Evolutionary conservation across 2,797 vertebrate genomes (phyloP).

Genomic region (Gorsachius magnificus): DNA sequence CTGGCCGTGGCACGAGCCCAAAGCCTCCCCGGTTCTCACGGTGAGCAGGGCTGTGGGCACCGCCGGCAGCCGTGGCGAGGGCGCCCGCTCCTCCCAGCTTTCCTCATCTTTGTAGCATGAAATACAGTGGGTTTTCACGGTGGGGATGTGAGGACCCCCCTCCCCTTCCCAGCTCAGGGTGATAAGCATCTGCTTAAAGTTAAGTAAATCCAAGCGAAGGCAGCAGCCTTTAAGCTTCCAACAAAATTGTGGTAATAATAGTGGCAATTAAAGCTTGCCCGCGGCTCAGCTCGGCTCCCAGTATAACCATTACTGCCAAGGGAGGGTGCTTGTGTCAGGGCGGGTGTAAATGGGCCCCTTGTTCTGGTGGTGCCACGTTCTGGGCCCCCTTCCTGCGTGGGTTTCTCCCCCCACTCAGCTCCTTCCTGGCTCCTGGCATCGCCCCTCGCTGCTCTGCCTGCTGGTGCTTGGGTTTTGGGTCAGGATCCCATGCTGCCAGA

Average conservation of each 20-base stretch:
- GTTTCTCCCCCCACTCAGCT: not conserved
- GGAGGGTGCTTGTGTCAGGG: not conserved
- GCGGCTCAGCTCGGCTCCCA: not conserved
- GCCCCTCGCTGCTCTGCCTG: not conserved
- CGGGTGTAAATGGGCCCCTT: slow-evolving; percentile 7
- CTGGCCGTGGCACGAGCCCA: not conserved
- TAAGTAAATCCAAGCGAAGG: not conserved
- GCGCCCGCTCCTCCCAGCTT: not conserved
- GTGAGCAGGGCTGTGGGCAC: not conserved
- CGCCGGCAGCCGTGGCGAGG: accelerated
- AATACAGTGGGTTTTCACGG: accelerated
- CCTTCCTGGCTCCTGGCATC: not conserved
- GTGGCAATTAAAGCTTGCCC: not conserved
- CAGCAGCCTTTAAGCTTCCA: not conserved
- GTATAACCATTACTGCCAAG: not conserved
- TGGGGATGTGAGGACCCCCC: accelerated
- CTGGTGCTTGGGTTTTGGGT: not conserved
- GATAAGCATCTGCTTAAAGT: not conserved
- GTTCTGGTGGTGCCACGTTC: not conserved
- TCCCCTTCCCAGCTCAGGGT: not conserved
- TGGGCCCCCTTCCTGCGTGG: accelerated
- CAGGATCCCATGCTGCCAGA: not conserved
- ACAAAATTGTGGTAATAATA: not conserved
- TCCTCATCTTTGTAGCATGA: accelerated
- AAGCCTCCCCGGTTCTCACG: not conserved